A percentile compares a stretch with the other conserved stretches of the same genome.
Conservation (phyloP, 2,113 vertebrate species). For the Clupea harengus region DNA sequence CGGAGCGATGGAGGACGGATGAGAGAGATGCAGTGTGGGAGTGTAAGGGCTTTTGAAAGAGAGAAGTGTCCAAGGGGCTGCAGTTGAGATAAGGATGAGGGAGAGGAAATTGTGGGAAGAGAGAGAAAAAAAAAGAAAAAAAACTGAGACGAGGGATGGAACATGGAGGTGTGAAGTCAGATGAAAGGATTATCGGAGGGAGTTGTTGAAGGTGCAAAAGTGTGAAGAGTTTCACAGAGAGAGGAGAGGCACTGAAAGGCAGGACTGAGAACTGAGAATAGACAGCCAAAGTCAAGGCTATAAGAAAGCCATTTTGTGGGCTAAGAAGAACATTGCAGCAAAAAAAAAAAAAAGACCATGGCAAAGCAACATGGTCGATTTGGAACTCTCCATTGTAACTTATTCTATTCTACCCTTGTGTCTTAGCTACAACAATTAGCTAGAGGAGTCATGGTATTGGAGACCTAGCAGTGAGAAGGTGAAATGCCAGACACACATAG, state of each 20-base stretch:
- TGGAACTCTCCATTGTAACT: neutral
- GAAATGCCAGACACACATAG: neutral
- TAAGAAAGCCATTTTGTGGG: neutral
- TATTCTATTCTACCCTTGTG: neutral
- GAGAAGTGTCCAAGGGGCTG: constrained; percentile 1
- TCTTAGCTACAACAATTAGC: neutral
- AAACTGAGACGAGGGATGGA: neutral
- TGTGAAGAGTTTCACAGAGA: neutral
- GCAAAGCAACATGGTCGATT: neutral
- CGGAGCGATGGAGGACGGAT: neutral
- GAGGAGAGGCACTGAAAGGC: neutral
- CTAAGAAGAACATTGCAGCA: neutral
- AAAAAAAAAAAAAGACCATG: neutral
- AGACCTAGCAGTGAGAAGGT: neutral
- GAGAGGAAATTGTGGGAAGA: neutral
- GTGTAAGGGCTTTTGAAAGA: neutral
- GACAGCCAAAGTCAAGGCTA: neutral
- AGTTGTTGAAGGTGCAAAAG: constrained; percentile 6
- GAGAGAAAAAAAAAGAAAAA: neutral
- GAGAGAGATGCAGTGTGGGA: neutral
- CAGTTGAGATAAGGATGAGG: neutral
- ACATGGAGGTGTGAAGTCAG: constrained; percentile 3
- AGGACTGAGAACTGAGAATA: neutral
- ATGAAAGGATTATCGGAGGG: neutral
- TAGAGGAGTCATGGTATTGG: neutral